Conservation (phyloP, 2,888 invertebrate genomes). For the Halocaridina rubra region DNA sequence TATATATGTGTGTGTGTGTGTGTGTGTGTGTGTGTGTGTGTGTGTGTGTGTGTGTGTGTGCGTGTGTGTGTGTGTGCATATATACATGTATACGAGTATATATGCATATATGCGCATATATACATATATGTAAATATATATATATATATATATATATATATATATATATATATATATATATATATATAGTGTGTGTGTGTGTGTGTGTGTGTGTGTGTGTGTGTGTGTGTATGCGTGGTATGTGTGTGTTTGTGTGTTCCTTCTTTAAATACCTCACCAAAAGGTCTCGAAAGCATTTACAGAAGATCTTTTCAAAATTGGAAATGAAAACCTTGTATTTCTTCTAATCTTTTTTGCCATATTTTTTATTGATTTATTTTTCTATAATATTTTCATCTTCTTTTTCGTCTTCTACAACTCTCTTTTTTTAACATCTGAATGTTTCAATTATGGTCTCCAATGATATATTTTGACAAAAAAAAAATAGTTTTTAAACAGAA, state of each 20-base stretch:
- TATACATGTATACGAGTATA: not conserved
- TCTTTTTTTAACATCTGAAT: no score
- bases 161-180: not conserved
- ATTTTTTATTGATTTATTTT: no score
- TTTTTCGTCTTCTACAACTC: no score
- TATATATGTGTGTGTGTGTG: not conserved
- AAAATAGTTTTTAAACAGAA: no score
- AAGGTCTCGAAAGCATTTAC: no score
- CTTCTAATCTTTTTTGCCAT: no score
- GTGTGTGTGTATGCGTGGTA: not conserved
- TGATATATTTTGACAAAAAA: no score
- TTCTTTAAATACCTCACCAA: no score
- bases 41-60: not conserved
- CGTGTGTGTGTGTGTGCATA: not conserved
- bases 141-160: not conserved
- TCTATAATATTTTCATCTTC: no score
- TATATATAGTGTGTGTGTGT: not conserved
- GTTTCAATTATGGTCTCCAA: no score
- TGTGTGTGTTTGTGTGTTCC: not conserved
- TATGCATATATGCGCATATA: not conserved
- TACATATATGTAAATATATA: not conserved
- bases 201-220: not conserved
- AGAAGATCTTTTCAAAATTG: no score
- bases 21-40: not conserved
- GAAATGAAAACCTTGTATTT: no score